phyloP scores from a whole-genome alignment of 2,888 invertebrate genomes.

The Oxytorus armatus region DNA sequence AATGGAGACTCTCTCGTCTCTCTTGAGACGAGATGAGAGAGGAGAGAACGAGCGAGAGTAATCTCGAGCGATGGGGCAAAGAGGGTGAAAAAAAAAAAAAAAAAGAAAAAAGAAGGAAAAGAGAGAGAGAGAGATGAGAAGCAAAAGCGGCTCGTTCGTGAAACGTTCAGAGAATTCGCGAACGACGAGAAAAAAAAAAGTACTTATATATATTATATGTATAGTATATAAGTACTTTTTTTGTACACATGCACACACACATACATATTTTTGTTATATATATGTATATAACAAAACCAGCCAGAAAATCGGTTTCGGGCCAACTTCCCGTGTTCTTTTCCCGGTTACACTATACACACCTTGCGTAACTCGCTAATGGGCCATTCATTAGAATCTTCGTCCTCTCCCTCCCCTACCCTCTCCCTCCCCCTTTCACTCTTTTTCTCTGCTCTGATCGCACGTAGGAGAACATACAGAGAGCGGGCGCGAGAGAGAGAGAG shows the following conservation, averaged over 20 bases:
- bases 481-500: neutral
- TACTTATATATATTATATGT: too few relatives aligned
- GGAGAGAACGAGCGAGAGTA: slow-evolving; percentile 22
- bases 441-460: slow-evolving; percentile 13
- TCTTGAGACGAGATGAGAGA: too few relatives aligned
- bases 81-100: slow-evolving; percentile 10
- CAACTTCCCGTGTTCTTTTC: neutral
- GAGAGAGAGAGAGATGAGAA: too few relatives aligned
- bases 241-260: too few relatives aligned
- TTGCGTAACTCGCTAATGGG: slow-evolving; percentile 71
- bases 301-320: slow-evolving; percentile 61
- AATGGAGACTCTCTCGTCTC: too few relatives aligned
- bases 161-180: slow-evolving; percentile 45
- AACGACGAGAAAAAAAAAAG: slow-evolving; percentile 49
- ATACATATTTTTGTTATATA: too few relatives aligned
- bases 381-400: slow-evolving; percentile 70
- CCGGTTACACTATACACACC: slow-evolving; percentile 45
- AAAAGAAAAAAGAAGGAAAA: too few relatives aligned
- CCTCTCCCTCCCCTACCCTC: too few relatives aligned
- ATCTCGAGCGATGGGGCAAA: slow-evolving; percentile 61
- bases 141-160: slow-evolving; percentile 5
- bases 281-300: too few relatives aligned
- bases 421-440: too few relatives aligned
- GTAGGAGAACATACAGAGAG: neutral
- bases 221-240: too few relatives aligned